A percentile compares a stretch with the other conserved stretches of the same genome.
Evolutionary conservation across 2,113 vertebrate genomes (phyloP).

Genomic region (Trogon surrucura): DNA sequence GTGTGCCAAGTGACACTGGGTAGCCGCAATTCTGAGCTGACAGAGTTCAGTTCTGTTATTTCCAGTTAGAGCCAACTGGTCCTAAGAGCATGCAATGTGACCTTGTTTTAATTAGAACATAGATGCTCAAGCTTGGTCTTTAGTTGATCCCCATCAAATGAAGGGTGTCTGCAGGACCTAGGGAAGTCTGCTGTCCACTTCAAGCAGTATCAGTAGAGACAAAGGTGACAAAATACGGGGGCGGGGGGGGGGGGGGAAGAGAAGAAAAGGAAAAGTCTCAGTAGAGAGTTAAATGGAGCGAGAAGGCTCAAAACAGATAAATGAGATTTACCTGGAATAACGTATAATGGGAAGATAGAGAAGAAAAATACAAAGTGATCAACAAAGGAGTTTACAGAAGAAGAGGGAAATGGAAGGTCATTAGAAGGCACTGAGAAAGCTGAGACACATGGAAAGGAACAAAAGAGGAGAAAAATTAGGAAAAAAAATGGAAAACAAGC

Average conservation of each 20-base stretch:
- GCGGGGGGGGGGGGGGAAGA: accelerated
- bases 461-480: not conserved
- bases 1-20: not conserved
- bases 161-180: not conserved
- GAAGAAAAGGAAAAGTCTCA: not conserved
- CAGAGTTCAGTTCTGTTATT: not conserved
- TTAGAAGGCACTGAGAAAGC: not conserved
- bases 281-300: not conserved
- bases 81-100: accelerated
- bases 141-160: not conserved
- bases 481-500: not conserved
- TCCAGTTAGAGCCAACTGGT: not conserved
- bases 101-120: not conserved
- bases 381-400: not conserved
- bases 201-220: not conserved
- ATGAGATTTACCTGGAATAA: not conserved
- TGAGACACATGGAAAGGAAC: not conserved
- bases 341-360: not conserved
- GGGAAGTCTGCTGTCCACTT: not conserved
- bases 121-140: not conserved
- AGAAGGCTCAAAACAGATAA: not conserved
- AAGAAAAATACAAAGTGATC: not conserved
- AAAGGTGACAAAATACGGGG: not conserved
- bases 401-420: not conserved
- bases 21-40: not conserved